Conservation (phyloP, 1,140 invertebrate genomes). For the Elysia chlorotica region DNA sequence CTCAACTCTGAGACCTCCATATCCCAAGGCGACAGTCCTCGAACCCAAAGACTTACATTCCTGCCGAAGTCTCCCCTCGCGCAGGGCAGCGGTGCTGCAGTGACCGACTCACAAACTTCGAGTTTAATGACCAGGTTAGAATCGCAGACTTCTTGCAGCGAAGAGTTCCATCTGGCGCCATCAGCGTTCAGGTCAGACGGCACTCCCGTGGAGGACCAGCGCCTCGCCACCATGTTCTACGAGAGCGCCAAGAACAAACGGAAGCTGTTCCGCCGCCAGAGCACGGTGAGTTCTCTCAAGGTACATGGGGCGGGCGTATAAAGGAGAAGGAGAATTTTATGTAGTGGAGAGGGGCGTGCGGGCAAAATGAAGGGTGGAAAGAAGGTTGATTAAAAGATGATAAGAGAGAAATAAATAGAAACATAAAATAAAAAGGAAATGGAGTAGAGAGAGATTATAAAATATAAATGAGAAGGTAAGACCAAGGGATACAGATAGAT, state of each 20-base stretch:
- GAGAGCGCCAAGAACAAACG: conserved; percentile 20
- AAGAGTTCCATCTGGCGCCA: conserved; percentile 21
- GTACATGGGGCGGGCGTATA: too few relatives aligned
- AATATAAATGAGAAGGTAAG: too few relatives aligned
- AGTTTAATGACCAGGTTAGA: neutral
- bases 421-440: too few relatives aligned
- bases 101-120: neutral
- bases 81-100: neutral
- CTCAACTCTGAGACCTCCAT: neutral
- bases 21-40: neutral
- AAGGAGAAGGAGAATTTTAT: too few relatives aligned
- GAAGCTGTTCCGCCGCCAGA: conserved; percentile 17
- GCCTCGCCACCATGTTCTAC: conserved; percentile 23
- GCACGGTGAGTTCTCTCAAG: conserved; percentile 25
- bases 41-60: neutral
- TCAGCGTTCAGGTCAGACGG: conserved; percentile 25
- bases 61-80: neutral
- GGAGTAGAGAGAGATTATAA: too few relatives aligned
- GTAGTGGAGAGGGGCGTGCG: too few relatives aligned
- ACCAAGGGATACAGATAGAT: too few relatives aligned
- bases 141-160: neutral
- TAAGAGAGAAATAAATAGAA: too few relatives aligned
- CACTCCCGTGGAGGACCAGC: conserved; percentile 14
- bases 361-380: too few relatives aligned
- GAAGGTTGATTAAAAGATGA: too few relatives aligned